Evolutionary conservation across 2,797 vertebrate genomes (phyloP).

Genomic region (Steatocranus sp.): DNA sequence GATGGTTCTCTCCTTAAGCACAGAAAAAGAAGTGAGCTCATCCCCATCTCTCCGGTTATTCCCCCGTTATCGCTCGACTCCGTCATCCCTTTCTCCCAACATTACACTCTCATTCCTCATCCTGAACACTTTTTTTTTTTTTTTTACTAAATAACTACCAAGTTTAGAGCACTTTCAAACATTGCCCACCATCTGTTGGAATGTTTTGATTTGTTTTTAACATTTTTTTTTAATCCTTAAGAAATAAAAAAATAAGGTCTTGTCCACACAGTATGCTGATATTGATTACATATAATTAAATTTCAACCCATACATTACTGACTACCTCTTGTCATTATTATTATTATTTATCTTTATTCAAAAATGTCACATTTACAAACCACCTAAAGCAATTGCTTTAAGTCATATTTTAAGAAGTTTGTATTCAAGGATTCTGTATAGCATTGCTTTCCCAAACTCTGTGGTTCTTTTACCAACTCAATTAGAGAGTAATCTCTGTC

Average conservation of each 20-base stretch:
- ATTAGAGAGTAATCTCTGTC: constrained; percentile 20
- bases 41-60: constrained; percentile 64
- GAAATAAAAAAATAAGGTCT: neutral
- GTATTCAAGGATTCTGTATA: neutral
- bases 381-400: neutral
- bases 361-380: neutral
- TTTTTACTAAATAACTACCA: neutral
- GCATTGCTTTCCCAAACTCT: neutral
- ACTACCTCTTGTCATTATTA: neutral
- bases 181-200: neutral
- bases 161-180: neutral
- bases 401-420: neutral
- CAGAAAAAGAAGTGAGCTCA: constrained; percentile 79
- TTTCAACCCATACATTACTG: neutral
- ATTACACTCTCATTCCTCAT: constrained; percentile 53
- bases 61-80: constrained; percentile 46
- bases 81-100: constrained; percentile 42
- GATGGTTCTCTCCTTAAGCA: constrained; percentile 86
- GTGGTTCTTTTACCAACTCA: constrained; percentile 3
- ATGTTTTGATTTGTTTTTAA: neutral
- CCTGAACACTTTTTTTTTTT: neutral
- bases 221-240: neutral
- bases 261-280: neutral
- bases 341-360: neutral
- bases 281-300: neutral